Conservation (phyloP, 2,113 vertebrate species). For the Apistogramma diplotaenia region DNA sequence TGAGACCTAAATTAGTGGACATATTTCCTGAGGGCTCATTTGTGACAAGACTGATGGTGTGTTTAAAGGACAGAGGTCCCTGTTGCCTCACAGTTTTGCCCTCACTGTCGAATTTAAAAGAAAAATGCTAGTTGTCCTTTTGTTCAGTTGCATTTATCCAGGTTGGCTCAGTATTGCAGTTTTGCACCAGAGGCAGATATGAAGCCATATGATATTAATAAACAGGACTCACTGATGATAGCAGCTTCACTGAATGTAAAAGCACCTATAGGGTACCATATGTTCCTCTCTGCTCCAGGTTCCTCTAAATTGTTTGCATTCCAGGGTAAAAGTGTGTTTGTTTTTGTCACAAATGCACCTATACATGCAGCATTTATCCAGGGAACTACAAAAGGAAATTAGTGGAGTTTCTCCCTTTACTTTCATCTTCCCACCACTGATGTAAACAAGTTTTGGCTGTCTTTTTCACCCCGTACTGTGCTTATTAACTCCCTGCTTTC, state of each 20-base stretch:
- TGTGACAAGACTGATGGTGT: slow-evolving; percentile 35
- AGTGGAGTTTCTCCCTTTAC: slow-evolving; percentile 8
- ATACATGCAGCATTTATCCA: slow-evolving; percentile 1
- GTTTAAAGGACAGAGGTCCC: slow-evolving; percentile 46
- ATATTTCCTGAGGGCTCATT: slow-evolving; percentile 45
- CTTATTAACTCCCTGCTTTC: slow-evolving; percentile 33
- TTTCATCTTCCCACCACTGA: slow-evolving; percentile 52
- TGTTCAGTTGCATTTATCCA: neutral
- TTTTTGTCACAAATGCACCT: neutral
- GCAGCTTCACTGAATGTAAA: neutral
- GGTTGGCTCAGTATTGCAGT: neutral
- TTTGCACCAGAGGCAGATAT: neutral
- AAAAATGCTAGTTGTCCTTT: neutral
- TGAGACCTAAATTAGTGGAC: slow-evolving; percentile 42
- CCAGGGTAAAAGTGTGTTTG: neutral
- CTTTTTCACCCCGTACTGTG: slow-evolving; percentile 39
- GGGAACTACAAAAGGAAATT: slow-evolving; percentile 1
- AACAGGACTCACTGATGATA: neutral
- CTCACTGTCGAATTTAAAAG: neutral
- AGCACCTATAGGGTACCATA: neutral
- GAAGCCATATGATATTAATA: neutral
- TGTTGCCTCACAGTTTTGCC: neutral
- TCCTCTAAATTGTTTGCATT: slow-evolving; percentile 13
- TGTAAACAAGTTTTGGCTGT: slow-evolving; percentile 48
- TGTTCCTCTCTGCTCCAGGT: neutral